These are phyloP conservation scores for Uromys caudimaculatus DNA, from an alignment of 2,797 vertebrate genomes.

Conservation along the genomic window DNA sequence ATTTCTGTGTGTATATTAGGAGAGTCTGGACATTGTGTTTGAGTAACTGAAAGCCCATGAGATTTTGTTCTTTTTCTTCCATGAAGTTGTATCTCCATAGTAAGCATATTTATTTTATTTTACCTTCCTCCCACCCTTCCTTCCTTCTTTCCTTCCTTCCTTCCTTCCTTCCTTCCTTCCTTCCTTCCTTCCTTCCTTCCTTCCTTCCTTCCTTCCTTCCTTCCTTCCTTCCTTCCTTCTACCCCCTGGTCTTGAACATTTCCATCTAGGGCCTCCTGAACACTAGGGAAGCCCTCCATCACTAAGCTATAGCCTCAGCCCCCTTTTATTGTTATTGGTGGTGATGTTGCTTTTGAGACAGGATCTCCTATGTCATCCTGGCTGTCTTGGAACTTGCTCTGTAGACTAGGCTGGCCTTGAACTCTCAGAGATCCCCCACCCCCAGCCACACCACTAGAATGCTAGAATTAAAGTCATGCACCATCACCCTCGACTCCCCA, in stretches of 20 bases:
- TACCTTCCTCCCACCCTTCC: accelerated
- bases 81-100: background rate
- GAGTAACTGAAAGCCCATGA: background rate
- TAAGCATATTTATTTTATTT: slow-evolving; percentile 23
- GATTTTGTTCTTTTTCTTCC: background rate
- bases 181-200: accelerated
- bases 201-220: background rate
- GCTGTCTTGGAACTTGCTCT: background rate
- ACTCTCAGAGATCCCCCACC: background rate
- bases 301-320: background rate
- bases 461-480: background rate
- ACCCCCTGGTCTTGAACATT: background rate
- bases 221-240: background rate
- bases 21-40: too few relatives aligned
- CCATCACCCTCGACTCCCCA: accelerated
- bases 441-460: background rate
- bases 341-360: background rate
- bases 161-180: too few relatives aligned
- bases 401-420: background rate
- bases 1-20: background rate
- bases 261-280: background rate
- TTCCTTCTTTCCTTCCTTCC: background rate
- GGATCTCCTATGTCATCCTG: background rate
- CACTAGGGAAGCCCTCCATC: background rate
- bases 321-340: background rate